Base-by-base conservation (phyloP, 2,113 vertebrate species). In the Onychostruthus taczanowskii region DNA sequence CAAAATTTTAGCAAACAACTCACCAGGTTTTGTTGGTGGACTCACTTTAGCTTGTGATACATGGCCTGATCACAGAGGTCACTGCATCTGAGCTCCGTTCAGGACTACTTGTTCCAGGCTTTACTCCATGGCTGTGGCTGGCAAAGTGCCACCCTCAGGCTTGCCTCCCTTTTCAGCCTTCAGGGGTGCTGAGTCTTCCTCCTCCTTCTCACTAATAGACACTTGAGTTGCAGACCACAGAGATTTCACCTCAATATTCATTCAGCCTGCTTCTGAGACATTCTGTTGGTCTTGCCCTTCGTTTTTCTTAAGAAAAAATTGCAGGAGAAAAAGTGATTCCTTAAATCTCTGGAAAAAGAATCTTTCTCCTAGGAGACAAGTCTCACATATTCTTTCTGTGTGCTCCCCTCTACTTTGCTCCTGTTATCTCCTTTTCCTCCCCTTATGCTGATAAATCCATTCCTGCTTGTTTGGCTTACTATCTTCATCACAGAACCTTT, bases 41-140 rank as follows among this genome's bases (percentile, higher is more conserved):
- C 1, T 8, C 13, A 8, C 27, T 83, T 89, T 39, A 64, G 35
- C 63, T 84, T 86, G 41, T 31, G 59, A 53, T 28, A 39, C 8
- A 4, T 2, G 10, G 12, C 24, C 55, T 70, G 46, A 86, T 39
- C 35, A n/a, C 5, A 80, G 30, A 86, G 13, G 68, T 84, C 64
- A 63, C 30, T 0, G 0, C 17, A 59, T 59, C 35, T 33, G 69
- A 68, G 47, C 39, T 75, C 62, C 37, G 1, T 24, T 59, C n/a
- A 10, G n/a, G 27, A 26, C 30, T 33, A 10, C 47, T 84, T 82
- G 23, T 43, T 89, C 62, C n/a, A 58, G 43, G 17, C 21, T 59
- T 81, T 74, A 33, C 56, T 75, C 56, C 39, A 59, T 0, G 28
- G 59, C 28, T 28, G 6, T 7, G 35, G 31, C n/a, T 44, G 20